Conservation (phyloP, 1,140 invertebrate genomes). For the Ceratina australensis region DNA sequence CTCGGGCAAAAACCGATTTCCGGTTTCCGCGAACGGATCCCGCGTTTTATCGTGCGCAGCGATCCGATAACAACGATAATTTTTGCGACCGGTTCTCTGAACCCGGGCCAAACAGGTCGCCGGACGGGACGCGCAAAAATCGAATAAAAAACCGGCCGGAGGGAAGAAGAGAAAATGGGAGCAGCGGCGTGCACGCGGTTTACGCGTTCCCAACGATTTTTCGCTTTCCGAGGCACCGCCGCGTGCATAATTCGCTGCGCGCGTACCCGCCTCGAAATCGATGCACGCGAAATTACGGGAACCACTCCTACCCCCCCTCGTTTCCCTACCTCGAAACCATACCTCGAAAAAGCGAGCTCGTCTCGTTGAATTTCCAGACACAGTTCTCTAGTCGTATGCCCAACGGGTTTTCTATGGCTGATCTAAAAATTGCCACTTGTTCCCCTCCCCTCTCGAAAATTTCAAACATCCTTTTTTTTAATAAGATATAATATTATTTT, state of each 20-base stretch:
- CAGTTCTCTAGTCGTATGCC: too few relatives aligned
- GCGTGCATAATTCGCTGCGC: constrained; percentile 40
- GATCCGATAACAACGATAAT: constrained; percentile 47
- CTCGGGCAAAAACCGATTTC: constrained; percentile 41
- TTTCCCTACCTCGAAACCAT: too few relatives aligned
- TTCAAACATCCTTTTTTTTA: too few relatives aligned
- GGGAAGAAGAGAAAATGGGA: background rate
- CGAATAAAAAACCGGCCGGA: background rate
- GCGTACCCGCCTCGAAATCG: constrained; percentile 24
- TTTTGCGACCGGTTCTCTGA: constrained; percentile 33
- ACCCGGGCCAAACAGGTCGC: background rate
- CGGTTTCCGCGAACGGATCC: background rate
- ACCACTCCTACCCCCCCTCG: constrained; percentile 6
- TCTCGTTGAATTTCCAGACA: constrained; percentile 20
- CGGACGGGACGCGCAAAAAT: background rate
- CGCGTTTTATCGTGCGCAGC: constrained; percentile 18
- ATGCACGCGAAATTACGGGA: constrained; percentile 46
- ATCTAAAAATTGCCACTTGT: background rate
- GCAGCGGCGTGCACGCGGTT: constrained; percentile 7
- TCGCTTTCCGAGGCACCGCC: constrained; percentile 24
- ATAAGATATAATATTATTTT: too few relatives aligned
- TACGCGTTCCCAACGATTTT: constrained; percentile 43
- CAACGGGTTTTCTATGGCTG: too few relatives aligned
- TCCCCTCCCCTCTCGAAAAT: too few relatives aligned
- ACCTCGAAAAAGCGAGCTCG: constrained; percentile 53